Evolutionary conservation across 2,113 vertebrate species (phyloP).

Genomic region (Pagrus major): DNA sequence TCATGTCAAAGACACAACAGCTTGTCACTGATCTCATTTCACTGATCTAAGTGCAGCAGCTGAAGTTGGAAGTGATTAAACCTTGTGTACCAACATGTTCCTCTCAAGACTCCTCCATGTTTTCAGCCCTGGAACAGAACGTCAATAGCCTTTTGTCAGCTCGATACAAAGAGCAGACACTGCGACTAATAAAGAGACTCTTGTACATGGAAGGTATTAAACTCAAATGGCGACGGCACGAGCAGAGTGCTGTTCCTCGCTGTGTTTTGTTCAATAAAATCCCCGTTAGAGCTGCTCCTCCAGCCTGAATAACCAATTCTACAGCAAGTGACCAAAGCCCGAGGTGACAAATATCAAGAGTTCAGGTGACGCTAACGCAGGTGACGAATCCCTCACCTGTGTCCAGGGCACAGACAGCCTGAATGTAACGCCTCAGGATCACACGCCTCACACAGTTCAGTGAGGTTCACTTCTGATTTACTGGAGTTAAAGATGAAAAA

Average conservation of each 20-base stretch:
- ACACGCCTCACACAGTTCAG: not conserved
- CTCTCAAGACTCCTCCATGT: slow-evolving; percentile 1
- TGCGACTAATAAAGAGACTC: slow-evolving; percentile 40
- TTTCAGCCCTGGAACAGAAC: slow-evolving; percentile 34
- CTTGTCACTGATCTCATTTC: not conserved
- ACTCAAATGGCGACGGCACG: slow-evolving; percentile 1
- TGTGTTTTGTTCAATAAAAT: slow-evolving; percentile 8
- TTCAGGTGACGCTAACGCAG: slow-evolving; percentile 16
- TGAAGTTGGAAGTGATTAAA: slow-evolving; percentile 12
- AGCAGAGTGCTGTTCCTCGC: slow-evolving; percentile 2
- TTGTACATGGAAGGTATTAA: slow-evolving; percentile 31
- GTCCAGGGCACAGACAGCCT: not conserved
- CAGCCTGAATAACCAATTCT: not conserved
- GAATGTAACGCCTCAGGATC: slow-evolving; percentile 7
- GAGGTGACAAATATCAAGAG: slow-evolving; percentile 11
- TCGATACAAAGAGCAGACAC: slow-evolving; percentile 38
- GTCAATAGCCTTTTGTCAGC: slow-evolving; percentile 39
- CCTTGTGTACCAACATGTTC: not conserved
- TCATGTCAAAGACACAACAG: not conserved
- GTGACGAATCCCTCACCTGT: slow-evolving; percentile 26
- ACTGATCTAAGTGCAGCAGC: slow-evolving; percentile 2
- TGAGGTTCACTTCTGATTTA: not conserved
- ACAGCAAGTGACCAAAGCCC: not conserved
- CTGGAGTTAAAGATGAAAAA: not conserved
- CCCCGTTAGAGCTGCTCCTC: not conserved